Base-by-base conservation (phyloP, 2,797 vertebrate genomes). In the Numenius phaeopus region DNA sequence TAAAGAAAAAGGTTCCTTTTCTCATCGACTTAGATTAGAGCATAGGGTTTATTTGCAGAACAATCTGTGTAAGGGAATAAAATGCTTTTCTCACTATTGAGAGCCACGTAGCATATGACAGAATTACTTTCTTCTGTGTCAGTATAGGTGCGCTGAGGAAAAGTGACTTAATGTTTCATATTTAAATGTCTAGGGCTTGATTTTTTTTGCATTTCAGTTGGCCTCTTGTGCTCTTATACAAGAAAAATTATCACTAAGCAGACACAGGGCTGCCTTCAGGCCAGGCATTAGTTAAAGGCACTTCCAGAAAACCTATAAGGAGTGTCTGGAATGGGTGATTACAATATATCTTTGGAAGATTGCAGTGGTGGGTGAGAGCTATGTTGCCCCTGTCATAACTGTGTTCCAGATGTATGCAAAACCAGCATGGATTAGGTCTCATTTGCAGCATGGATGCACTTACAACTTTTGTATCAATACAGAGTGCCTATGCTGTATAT, bases 401-500 rank as follows among this genome's bases (percentile, higher is more conserved):
- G 2, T 27, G 24, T 27, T 69, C 16, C 13, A 57, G 30, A 22
- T 13, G 2, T 7, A 6, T 1, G 2, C 7, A 65, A 66, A 23
- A 9, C 57, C 42, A 58, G 4, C 9, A 40, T 1, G 5, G 29
- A 37, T 30, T 13, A 57, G 5, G 14, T 44, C 55, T 81, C 2
- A 2, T 15, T 2, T 58, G 26, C 29, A 76, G 23, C 40, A 54
- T 34, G 49, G 29, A 46, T 30, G 11, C 9, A 11, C 2, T 42
- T 15, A 14, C 0, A 42, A 26, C 1, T 21, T 71, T 12, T 61
- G 5, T 49, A 52, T 27, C 32, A 37, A 7, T 32, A n/a, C 20
- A 54, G 37, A 47, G 47, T 61, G 58, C 72, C 30, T 57, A 11
- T 69, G 6, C 23, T 61, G 18, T 50, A 9, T 32, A 20, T 57